These are phyloP conservation scores for Tetragonula carbonaria DNA, from an alignment of 2,888 invertebrate genomes.

Conservation along the genomic window DNA sequence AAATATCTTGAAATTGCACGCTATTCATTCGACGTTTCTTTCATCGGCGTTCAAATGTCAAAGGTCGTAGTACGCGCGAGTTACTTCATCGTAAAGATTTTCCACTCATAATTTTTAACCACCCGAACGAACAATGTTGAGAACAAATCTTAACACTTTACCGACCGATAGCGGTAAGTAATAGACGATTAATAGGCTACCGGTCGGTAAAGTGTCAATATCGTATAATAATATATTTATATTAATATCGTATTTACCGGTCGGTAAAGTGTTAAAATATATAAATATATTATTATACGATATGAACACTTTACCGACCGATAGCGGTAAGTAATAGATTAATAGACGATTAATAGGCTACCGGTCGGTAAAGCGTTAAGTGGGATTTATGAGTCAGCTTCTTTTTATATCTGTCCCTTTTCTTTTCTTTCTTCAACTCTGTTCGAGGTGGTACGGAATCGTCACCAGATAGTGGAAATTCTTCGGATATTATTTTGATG, in stretches of 20 bases:
- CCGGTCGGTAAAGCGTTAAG: neutral
- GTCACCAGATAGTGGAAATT: no score
- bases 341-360: no score
- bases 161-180: no score
- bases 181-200: no score
- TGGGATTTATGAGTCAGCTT: neutral
- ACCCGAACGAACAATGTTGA: neutral
- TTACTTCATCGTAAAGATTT: neutral
- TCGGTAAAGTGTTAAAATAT: no score
- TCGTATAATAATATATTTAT: no score
- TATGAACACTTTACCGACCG: no score
- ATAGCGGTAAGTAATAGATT: no score
- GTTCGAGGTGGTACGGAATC: conserved; percentile 4
- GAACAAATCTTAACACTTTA: neutral
- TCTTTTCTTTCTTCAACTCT: conserved; percentile 2
- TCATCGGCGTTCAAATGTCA: neutral
- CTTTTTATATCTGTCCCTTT: neutral
- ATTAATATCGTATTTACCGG: no score
- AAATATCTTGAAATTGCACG: neutral
- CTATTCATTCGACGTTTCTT: neutral
- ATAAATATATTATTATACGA: no score
- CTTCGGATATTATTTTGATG: conserved; percentile 64
- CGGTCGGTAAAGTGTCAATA: no score
- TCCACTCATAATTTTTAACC: neutral
- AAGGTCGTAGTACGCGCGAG: no score